Evolutionary conservation across 2,888 invertebrate genomes (phyloP).

Genomic region (Hydrotaea diabolus): DNA sequence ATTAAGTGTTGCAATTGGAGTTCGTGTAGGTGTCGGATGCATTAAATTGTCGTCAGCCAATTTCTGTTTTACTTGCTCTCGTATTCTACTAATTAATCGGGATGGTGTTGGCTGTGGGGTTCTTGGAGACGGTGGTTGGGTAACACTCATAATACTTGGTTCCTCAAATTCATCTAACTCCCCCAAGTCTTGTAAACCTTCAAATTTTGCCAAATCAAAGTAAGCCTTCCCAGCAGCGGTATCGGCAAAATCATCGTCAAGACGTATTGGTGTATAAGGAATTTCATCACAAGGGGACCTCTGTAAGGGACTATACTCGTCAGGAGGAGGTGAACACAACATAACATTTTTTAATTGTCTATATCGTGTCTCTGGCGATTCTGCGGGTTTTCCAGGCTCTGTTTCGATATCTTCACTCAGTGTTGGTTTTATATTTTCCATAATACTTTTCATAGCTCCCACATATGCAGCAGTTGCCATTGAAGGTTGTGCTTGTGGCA

Average conservation of each 20-base stretch:
- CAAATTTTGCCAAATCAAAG: constrained; percentile 13
- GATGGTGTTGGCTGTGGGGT: constrained; percentile 37
- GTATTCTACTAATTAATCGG: constrained; percentile 42
- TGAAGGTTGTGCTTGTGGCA: constrained; percentile 39
- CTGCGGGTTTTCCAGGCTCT: neutral
- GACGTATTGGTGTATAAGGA: constrained; percentile 39
- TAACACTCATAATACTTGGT: constrained; percentile 40
- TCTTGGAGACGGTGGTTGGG: constrained; percentile 23
- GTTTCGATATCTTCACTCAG: neutral
- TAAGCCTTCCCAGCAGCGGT: neutral
- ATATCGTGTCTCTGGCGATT: constrained; percentile 47
- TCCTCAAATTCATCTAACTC: constrained; percentile 36
- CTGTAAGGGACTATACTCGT: neutral
- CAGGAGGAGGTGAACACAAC: neutral
- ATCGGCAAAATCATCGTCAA: neutral
- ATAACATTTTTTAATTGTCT: constrained; percentile 31
- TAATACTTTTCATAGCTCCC: constrained; percentile 32
- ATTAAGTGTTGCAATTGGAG: constrained; percentile 4
- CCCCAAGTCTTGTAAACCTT: constrained; percentile 4
- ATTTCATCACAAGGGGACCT: constrained; percentile 13
- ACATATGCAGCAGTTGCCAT: constrained; percentile 44
- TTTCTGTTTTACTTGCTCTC: constrained; percentile 37
- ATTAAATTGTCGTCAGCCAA: neutral
- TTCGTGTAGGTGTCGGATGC: neutral
- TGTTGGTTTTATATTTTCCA: neutral